A percentile compares a stretch with the other conserved stretches of the same genome.
Evolutionary conservation across 2,113 vertebrate species (phyloP).

Genomic region (Gymnogyps californianus): DNA sequence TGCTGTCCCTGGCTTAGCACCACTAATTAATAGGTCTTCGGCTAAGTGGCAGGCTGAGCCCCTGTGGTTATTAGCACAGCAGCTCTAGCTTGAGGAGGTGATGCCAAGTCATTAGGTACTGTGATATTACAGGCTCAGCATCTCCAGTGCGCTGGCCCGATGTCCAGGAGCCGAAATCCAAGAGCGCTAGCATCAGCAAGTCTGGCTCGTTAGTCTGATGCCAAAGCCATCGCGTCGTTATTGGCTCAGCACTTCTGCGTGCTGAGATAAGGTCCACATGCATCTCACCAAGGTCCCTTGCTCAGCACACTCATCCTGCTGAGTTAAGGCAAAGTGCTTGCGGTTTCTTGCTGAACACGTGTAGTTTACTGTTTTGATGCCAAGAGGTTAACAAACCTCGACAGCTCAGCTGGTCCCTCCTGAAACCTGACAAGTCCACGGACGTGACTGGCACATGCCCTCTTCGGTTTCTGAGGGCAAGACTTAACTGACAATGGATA

Average conservation of each 20-base stretch:
- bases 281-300: neutral
- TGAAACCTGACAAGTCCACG: neutral
- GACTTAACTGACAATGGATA: neutral
- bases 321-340: neutral
- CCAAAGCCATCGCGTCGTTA: neutral
- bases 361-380: neutral
- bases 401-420: neutral
- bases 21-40: neutral
- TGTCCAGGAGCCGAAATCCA: neutral
- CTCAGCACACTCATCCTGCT: neutral
- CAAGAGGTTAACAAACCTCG: neutral
- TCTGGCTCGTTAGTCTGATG: neutral
- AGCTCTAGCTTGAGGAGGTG: neutral
- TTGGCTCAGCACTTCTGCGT: neutral
- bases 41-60: neutral
- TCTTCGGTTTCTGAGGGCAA: neutral
- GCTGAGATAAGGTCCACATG: neutral
- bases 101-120: neutral
- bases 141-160: neutral
- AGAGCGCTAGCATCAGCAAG: neutral
- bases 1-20: neutral
- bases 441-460: neutral
- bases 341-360: neutral
- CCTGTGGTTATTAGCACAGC: neutral
- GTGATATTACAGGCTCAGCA: neutral